phyloP scores from a whole-genome alignment of 2,888 invertebrate species.

The Lasioglossum vierecki region DNA sequence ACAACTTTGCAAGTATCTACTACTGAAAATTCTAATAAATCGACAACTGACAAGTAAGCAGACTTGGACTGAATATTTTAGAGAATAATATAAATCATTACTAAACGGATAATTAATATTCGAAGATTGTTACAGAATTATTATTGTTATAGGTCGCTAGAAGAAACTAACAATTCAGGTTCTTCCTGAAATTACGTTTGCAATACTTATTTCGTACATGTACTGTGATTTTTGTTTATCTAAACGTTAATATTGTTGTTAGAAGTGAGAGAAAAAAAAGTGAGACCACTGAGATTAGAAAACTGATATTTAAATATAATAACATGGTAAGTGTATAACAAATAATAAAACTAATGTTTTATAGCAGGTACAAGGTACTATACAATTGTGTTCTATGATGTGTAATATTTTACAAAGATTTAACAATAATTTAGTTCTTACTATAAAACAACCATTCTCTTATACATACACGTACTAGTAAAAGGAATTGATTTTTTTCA shows the following conservation, averaged over 20 bases:
- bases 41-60: slow-evolving; percentile 75
- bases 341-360: slow-evolving; percentile 27
- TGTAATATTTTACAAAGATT: slow-evolving; percentile 23
- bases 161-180: slow-evolving; percentile 66
- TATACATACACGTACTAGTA: not conserved
- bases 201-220: slow-evolving; percentile 43
- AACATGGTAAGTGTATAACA: slow-evolving; percentile 40
- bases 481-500: slow-evolving; percentile 24
- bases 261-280: slow-evolving; percentile 31
- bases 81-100: not conserved
- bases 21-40: slow-evolving; percentile 69
- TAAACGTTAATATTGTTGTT: slow-evolving; percentile 45
- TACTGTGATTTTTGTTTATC: slow-evolving; percentile 63
- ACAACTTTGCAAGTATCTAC: slow-evolving; percentile 63
- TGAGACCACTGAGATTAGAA: slow-evolving; percentile 24
- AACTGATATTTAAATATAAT: slow-evolving; percentile 35
- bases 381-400: slow-evolving; percentile 10
- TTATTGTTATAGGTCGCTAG: slow-evolving; percentile 61
- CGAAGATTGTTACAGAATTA: slow-evolving; percentile 16
- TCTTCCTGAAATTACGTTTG: slow-evolving; percentile 53
- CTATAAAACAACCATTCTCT: slow-evolving; percentile 14
- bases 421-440: slow-evolving; percentile 19
- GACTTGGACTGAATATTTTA: slow-evolving; percentile 16
- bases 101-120: not conserved
- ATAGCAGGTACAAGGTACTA: slow-evolving; percentile 11